Evolutionary conservation across 2,797 vertebrate genomes (phyloP).

Genomic region (Enteromius argenteus): DNA sequence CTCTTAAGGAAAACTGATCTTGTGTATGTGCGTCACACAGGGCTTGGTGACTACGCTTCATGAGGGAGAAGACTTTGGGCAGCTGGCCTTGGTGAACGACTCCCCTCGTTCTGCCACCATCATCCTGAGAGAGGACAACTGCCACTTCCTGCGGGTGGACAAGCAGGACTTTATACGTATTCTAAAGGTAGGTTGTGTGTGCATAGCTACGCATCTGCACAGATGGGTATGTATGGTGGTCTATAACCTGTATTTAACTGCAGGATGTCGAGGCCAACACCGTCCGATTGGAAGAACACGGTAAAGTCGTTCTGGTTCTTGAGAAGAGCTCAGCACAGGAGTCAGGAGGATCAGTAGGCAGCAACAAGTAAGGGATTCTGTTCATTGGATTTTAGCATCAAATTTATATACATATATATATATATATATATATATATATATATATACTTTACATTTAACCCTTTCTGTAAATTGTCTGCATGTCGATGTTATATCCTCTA

Average conservation of each 20-base stretch:
- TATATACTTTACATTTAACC: too few relatives aligned
- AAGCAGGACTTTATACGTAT: slow-evolving; percentile 96
- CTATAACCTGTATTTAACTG: slow-evolving; percentile 23
- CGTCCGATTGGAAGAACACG: slow-evolving; percentile 93
- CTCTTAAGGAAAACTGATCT: slow-evolving; percentile 8
- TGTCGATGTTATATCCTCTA: background rate
- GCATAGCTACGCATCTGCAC: background rate
- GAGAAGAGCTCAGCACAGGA: slow-evolving; percentile 82
- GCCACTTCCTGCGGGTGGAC: slow-evolving; percentile 94
- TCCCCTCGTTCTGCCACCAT: slow-evolving; percentile 93
- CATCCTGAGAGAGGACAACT: slow-evolving; percentile 92
- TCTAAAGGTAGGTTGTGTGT: slow-evolving; percentile 83
- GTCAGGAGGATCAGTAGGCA: slow-evolving; percentile 69
- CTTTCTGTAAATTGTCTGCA: too few relatives aligned
- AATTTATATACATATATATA: too few relatives aligned
- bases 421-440: too few relatives aligned
- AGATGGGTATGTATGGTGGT: background rate
- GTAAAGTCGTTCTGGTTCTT: slow-evolving; percentile 91
- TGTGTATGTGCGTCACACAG: slow-evolving; percentile 73
- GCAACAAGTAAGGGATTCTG: slow-evolving; percentile 76
- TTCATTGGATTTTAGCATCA: background rate
- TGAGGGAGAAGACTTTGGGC: slow-evolving; percentile 94
- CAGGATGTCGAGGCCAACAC: slow-evolving; percentile 97
- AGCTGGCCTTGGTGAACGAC: slow-evolving; percentile 93
- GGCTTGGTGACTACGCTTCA: slow-evolving; percentile 92